Evolutionary conservation across 2,888 invertebrate genomes (phyloP).

Genomic region (Dolomedes plantarius): DNA sequence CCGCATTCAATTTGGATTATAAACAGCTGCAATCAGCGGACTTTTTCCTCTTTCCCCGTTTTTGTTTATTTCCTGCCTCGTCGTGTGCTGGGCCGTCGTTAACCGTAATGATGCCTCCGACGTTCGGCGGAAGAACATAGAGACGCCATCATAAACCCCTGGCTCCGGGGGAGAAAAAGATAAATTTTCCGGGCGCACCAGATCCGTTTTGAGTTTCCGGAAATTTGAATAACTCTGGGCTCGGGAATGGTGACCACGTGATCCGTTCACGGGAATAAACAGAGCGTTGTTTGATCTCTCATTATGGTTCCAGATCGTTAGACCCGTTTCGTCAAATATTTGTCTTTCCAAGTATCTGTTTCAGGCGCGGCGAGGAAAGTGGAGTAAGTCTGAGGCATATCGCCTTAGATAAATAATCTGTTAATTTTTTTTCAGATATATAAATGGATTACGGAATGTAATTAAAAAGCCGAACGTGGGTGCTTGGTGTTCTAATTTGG

Average conservation of each 20-base stretch:
- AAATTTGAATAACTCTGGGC: conserved; percentile 59
- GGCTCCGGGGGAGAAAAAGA: conserved; percentile 32
- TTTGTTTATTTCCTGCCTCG: not conserved
- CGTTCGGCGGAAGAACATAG: conserved; percentile 26
- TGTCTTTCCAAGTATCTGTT: too few species aligned
- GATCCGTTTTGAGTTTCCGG: conserved; percentile 52
- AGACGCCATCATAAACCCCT: conserved; percentile 55
- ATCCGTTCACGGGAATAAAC: conserved; percentile 41
- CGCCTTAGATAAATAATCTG: too few species aligned
- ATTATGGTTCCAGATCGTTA: conserved; percentile 6
- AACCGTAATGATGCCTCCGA: not conserved
- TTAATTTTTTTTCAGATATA: too few species aligned
- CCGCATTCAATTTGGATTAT: too few species aligned
- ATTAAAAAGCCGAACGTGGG: too few species aligned
- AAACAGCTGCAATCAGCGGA: not conserved
- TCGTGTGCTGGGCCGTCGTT: not conserved
- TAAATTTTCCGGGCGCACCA: conserved; percentile 43
- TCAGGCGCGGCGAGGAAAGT: too few species aligned
- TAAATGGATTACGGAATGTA: too few species aligned
- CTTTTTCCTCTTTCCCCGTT: not conserved
- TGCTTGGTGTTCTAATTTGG: too few species aligned
- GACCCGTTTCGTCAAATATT: not conserved
- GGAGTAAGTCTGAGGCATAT: too few species aligned
- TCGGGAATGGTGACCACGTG: conserved; percentile 46
- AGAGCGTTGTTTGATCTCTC: conserved; percentile 3